Evolutionary conservation across 2,888 invertebrate species (phyloP).

Genomic region (Apodemia hepburni): DNA sequence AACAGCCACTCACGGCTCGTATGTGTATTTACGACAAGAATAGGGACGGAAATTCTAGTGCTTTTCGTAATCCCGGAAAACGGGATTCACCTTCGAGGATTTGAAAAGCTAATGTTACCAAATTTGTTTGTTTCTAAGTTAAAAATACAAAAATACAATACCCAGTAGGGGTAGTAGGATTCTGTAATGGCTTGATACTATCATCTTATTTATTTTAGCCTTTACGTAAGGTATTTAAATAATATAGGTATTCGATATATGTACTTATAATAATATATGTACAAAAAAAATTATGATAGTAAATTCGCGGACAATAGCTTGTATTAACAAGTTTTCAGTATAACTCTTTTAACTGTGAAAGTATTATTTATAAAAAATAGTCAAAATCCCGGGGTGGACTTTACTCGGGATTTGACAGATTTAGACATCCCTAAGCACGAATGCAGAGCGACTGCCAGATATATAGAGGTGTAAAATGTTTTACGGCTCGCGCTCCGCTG

Average conservation of each 20-base stretch:
- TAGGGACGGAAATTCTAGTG: not conserved
- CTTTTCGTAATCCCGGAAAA: not conserved
- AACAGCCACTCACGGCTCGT: constrained; percentile 7
- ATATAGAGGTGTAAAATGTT: constrained; percentile 11
- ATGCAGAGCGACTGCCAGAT: not conserved
- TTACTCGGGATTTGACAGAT: not conserved
- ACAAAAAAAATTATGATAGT: too few relatives aligned
- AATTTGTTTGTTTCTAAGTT: too few relatives aligned
- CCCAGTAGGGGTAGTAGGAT: too few relatives aligned
- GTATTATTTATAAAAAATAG: not conserved
- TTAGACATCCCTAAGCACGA: not conserved
- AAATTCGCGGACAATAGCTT: too few relatives aligned
- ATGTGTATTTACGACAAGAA: not conserved
- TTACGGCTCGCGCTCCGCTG: not conserved
- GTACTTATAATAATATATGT: too few relatives aligned
- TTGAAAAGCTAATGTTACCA: too few relatives aligned
- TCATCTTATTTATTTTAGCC: too few relatives aligned
- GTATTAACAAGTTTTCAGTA: too few relatives aligned
- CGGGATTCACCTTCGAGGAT: not conserved
- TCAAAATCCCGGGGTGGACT: not conserved
- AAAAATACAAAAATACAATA: too few relatives aligned
- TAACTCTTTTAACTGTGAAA: not conserved
- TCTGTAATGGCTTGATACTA: too few relatives aligned
- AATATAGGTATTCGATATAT: too few relatives aligned
- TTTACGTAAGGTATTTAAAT: too few relatives aligned